These are phyloP conservation scores for Archocentrus centrarchus DNA, from an alignment of 2,113 vertebrate genomes.

Conservation along the genomic window DNA sequence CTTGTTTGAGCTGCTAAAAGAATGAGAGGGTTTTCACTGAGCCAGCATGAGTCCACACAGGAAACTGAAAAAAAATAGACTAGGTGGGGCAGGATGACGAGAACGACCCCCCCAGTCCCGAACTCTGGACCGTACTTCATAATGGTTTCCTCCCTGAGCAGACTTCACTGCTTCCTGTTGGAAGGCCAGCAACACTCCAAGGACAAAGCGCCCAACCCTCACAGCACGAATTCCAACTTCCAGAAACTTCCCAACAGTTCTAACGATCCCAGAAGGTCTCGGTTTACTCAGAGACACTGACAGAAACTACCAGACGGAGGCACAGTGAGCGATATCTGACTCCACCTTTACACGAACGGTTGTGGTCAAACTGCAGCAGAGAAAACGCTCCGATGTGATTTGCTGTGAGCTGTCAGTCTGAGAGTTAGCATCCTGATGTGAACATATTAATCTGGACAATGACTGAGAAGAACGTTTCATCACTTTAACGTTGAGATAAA, in stretches of 20 bases:
- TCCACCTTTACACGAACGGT: neutral
- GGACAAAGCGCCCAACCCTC: neutral
- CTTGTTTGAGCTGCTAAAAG: slow-evolving; percentile 49
- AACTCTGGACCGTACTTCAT: neutral
- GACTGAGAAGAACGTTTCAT: neutral
- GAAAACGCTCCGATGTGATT: neutral
- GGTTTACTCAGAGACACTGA: neutral
- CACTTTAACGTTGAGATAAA: neutral
- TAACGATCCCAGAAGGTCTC: neutral
- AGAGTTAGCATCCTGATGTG: neutral
- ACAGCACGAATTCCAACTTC: fast-evolving
- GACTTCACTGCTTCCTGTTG: slow-evolving; percentile 26
- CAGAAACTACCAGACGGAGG: neutral
- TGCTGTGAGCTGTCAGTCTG: neutral
- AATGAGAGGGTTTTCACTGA: slow-evolving; percentile 10
- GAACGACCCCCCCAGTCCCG: neutral
- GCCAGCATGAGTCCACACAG: slow-evolving; percentile 13
- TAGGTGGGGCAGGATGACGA: slow-evolving; percentile 9
- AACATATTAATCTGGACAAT: fast-evolving
- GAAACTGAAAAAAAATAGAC: slow-evolving; percentile 22
- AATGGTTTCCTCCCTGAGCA: slow-evolving; percentile 45
- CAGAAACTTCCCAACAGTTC: neutral
- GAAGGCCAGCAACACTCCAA: slow-evolving; percentile 8
- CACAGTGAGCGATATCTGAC: neutral
- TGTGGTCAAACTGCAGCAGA: neutral